Base-by-base conservation (phyloP, 2,797 vertebrate species). In the Novumbra hubbsi region DNA sequence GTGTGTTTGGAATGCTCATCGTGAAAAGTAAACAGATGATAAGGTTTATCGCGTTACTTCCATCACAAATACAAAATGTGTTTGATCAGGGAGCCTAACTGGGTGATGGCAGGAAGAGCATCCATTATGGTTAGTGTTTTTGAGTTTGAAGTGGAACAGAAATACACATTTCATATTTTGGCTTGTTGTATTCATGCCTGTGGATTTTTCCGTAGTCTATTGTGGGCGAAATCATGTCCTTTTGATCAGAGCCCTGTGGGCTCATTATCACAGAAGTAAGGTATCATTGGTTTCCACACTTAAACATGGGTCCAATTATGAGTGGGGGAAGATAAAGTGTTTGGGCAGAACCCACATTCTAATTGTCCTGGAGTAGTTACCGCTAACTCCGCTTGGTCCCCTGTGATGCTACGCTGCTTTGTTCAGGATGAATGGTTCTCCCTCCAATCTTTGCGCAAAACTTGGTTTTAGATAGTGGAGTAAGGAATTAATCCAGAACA, bases 321-420 rank as follows among this genome's bases (percentile, higher is more conserved):
- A 48, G 45, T 48, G 75, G 62, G 55, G 72, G 15, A 68, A 83
- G 88, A 88, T 86, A 84, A 85, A 79, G 83, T 84, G 82, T 80
- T 81, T 55, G 52, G 73, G 83, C 81, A 81, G 86, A 80, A 72
- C 50, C 81, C 11, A 84, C 82, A 88, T 87, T 86, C 83, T 81
- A 84, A 81, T 86, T 81, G 82, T 86, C 84, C 80, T 85, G 85
- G 80, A 88, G 86, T 84, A 86, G 52, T 16, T 55, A n/a, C 81
- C 83, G 76, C 76, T 86, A 86, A 85, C 87, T 78, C 80, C 71
- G 78, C 19, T 48, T 19, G n/a, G 62, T 73, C 71, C 32, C 77
- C 67, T 77, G 77, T 63, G 38, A 81, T 77, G 52, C 52, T 80
- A 63, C 72, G 64, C 79, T 68, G 30, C 80, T 85, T 82, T 86